Evolutionary conservation across 2,113 vertebrate species (phyloP).

Genomic region (Engraulis encrasicolus): DNA sequence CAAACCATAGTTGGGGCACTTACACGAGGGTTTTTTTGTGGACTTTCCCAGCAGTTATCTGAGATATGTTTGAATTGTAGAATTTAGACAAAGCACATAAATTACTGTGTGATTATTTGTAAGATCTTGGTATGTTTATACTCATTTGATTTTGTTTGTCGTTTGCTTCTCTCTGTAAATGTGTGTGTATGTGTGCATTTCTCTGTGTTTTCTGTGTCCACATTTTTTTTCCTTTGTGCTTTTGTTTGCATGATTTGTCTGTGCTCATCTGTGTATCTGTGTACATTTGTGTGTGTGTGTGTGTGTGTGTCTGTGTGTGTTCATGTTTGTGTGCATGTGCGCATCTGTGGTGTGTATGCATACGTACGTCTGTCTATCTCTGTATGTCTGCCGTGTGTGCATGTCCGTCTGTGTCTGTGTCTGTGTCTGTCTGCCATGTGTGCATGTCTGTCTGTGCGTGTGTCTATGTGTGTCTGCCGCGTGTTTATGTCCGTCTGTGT

Average conservation of each 20-base stretch:
- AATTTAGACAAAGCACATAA: too few species aligned
- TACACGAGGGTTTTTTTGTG: too few species aligned
- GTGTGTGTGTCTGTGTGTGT: background rate
- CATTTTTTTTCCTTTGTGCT: background rate
- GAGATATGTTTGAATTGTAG: too few species aligned
- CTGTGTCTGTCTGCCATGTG: background rate
- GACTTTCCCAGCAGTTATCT: too few species aligned
- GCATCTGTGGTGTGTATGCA: too few species aligned
- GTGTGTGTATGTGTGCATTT: too few species aligned
- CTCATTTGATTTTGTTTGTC: background rate
- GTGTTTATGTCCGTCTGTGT: background rate
- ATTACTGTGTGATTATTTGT: too few species aligned
- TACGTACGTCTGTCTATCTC: too few species aligned
- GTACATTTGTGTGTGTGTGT: background rate
- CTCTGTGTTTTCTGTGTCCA: background rate
- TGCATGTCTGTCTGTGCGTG: background rate
- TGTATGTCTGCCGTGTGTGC: slow-evolving; percentile 36
- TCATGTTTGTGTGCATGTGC: slow-evolving; percentile 31
- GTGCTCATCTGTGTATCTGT: background rate
- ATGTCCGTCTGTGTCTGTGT: slow-evolving; percentile 31
- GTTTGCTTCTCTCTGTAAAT: too few species aligned
- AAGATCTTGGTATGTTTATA: background rate
- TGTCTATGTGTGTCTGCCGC: background rate
- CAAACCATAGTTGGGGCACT: too few species aligned
- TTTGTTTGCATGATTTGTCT: background rate